Conservation (phyloP, 2,113 vertebrate genomes). For the Bubo bubo region DNA sequence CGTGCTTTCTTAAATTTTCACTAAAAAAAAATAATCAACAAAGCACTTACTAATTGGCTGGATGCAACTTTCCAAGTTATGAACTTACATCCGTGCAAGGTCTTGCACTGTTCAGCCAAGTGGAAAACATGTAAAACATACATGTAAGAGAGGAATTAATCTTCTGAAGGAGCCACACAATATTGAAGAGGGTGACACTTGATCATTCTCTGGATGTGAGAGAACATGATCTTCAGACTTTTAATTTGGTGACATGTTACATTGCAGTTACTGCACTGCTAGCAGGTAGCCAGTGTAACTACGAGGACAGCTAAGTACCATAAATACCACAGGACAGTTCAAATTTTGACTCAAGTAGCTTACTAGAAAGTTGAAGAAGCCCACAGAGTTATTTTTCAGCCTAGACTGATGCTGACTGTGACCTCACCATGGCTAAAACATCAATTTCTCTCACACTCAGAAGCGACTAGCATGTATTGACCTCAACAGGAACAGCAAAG, state of each 20-base stretch:
- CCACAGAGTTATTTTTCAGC: neutral
- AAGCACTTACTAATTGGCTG: neutral
- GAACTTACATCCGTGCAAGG: neutral
- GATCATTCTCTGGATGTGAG: neutral
- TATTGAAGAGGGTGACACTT: neutral
- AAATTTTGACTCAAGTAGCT: neutral
- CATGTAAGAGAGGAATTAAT: rapidly evolving
- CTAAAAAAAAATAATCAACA: neutral
- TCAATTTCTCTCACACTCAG: neutral
- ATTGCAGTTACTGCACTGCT: neutral
- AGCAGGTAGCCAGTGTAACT: neutral
- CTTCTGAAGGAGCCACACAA: neutral
- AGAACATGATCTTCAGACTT: neutral
- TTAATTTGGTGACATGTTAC: neutral
- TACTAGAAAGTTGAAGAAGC: neutral
- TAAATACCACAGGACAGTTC: neutral
- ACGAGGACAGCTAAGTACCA: neutral
- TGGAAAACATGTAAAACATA: neutral
- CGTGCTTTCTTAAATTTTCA: neutral
- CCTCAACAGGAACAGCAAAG: neutral
- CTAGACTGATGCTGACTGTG: neutral
- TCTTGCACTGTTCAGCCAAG: neutral
- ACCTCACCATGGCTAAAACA: neutral
- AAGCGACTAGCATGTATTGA: neutral
- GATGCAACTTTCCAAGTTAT: neutral